Base-by-base conservation (phyloP, 2,797 vertebrate genomes). In the Falco columbarius region DNA sequence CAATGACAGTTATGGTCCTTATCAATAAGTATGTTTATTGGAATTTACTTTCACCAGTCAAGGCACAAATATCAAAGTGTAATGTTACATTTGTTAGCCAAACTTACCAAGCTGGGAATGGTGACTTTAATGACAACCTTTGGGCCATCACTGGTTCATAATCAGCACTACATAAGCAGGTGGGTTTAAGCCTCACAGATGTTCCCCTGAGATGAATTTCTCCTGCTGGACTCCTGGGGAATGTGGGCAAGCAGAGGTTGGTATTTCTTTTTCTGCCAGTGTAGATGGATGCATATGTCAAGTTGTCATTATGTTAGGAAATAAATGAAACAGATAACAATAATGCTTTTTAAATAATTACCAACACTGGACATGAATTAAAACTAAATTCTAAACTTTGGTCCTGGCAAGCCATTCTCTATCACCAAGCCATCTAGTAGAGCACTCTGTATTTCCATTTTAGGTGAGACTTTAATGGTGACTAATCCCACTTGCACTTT, bases 41-140 rank as follows among this genome's bases (percentile, higher is more conserved):
- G 49, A 72, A 61, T 59, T 77, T 90, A 61, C 46, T 70, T 7
- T 36, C 82, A 55, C 12, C 13, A 84, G 12, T 75, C 54, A 81
- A 66, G 62, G 68, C 30, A 77, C 10, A 44, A 95, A 73, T 82
- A 84, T 79, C 23, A 62, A 86, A 87, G 10, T 27, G 10, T 30
- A 66, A 42, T 32, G 4, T 38, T 55, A 23, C 0, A 0, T 46
- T 77, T 59, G 14, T 47, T 76, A 73, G 17, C 10, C 27, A 47
- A 6, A 34, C 6, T 63, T 81, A 55, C 8, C 5, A 36, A 51
- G 20, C 11, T 32, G 30, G 8, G 52, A 89, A 38, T 3, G 3
- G 6, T 59, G 42, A 81, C 4, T 54, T 72, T 34, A 85, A 38
- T 40, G 21, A 49, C 16, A 58, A 12, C 38, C 29, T 68, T 68